A percentile compares a stretch with the other conserved stretches of the same genome.
Evolutionary conservation across 1,140 invertebrate genomes (phyloP).

Genomic region (Leptinotarsa defecta): DNA sequence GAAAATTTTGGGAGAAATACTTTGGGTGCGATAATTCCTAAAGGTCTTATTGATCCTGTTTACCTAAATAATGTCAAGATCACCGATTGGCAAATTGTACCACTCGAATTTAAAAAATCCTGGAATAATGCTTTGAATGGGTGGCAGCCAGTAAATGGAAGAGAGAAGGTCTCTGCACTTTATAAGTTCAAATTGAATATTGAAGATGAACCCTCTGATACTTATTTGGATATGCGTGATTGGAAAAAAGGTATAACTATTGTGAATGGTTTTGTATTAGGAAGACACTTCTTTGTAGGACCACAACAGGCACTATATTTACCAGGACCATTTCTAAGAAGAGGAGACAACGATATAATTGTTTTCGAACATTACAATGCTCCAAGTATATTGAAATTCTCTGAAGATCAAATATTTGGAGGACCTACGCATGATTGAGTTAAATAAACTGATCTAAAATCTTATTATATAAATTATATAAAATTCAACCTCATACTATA

Average conservation of each 20-base stretch:
- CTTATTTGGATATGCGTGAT: constrained; percentile 55
- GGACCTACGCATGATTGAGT: neutral
- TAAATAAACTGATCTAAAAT: neutral
- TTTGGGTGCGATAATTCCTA: constrained; percentile 58
- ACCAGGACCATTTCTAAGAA: constrained; percentile 61
- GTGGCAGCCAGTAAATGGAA: constrained; percentile 27
- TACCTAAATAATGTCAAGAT: constrained; percentile 55
- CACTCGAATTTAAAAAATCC: constrained; percentile 61
- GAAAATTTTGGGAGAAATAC: constrained; percentile 66
- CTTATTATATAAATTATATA: neutral
- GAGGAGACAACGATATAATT: constrained; percentile 59
- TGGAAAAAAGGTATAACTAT: constrained; percentile 66
- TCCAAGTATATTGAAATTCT: constrained; percentile 39
- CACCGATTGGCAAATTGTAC: constrained; percentile 59
- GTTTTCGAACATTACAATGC: constrained; percentile 54
- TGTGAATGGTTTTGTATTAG: constrained; percentile 69
- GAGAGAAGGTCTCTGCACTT: constrained; percentile 44
- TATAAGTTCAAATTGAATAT: constrained; percentile 47
- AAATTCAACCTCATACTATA: too few relatives aligned
- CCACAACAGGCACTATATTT: constrained; percentile 66
- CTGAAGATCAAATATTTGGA: constrained; percentile 40
- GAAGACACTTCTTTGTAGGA: constrained; percentile 62
- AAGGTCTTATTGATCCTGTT: constrained; percentile 58
- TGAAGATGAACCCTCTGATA: constrained; percentile 39
- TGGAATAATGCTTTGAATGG: constrained; percentile 49